Evolutionary conservation across 2,797 vertebrate genomes (phyloP).

Genomic region (Mus minutoides): DNA sequence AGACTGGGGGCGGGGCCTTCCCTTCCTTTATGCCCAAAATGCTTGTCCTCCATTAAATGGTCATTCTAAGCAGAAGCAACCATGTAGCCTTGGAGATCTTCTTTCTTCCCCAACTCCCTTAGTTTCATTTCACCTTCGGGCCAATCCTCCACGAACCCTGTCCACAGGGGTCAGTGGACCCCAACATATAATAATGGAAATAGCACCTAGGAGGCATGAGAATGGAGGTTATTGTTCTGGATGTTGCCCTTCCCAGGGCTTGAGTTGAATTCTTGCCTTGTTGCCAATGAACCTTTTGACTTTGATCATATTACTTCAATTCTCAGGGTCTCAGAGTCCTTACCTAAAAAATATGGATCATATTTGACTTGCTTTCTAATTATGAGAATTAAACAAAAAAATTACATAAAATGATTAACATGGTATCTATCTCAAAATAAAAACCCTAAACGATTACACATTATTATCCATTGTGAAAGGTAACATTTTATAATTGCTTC

Average conservation of each 20-base stretch:
- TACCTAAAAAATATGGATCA: background rate
- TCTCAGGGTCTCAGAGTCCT: background rate
- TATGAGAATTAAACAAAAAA: background rate
- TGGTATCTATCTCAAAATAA: background rate
- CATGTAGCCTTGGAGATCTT: too few relatives aligned
- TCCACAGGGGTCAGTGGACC: too few relatives aligned
- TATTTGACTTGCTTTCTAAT: background rate
- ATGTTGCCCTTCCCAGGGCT: background rate
- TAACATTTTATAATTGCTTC: background rate
- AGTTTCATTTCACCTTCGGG: too few relatives aligned
- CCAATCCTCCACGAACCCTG: too few relatives aligned
- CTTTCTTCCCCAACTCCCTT: too few relatives aligned
- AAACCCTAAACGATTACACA: background rate
- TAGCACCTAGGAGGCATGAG: background rate
- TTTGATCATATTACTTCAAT: background rate
- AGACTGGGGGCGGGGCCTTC: too few relatives aligned
- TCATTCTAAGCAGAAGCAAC: too few relatives aligned
- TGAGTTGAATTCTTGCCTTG: slow-evolving; percentile 7
- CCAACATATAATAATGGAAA: background rate
- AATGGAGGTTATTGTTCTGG: background rate
- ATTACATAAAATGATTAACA: background rate
- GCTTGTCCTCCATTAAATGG: too few relatives aligned
- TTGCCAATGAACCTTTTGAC: background rate
- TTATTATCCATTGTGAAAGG: background rate
- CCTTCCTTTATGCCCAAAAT: too few relatives aligned